A percentile compares a stretch with the other conserved stretches of the same genome.
Evolutionary conservation across 2,888 invertebrate species (phyloP).

Genomic region (Neoscelio sp.): DNA sequence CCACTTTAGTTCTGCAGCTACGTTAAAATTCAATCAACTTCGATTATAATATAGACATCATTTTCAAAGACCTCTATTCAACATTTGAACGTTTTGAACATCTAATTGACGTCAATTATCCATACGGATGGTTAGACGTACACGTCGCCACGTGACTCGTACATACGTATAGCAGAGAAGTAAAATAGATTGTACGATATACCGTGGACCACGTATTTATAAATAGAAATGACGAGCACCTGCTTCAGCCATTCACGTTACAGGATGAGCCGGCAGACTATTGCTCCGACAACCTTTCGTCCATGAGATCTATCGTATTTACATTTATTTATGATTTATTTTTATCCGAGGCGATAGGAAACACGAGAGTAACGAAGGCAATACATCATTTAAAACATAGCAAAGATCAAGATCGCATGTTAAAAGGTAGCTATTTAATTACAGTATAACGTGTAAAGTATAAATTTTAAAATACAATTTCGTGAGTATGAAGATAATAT

Average conservation of each 20-base stretch:
- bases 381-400: too few species aligned
- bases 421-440: too few species aligned
- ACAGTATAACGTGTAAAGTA: too few species aligned
- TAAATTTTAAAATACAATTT: too few species aligned
- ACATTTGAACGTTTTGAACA: constrained; percentile 5
- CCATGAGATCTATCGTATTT: constrained; percentile 33
- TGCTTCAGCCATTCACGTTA: constrained; percentile 78
- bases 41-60: too few species aligned
- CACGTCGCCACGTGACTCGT: constrained; percentile 65
- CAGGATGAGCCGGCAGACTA: constrained; percentile 31
- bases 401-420: too few species aligned
- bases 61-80: too few species aligned
- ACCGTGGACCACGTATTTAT: constrained; percentile 71
- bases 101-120: constrained; percentile 50
- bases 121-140: constrained; percentile 46
- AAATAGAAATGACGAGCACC: constrained; percentile 81
- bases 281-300: constrained; percentile 30
- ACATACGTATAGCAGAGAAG: constrained; percentile 68
- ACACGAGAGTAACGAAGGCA: too few species aligned
- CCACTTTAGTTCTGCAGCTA: too few species aligned
- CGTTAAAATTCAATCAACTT: too few species aligned
- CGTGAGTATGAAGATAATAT: too few species aligned
- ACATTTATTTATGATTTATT: too few species aligned
- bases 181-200: constrained; percentile 69
- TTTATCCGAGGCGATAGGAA: neutral